Conservation (phyloP, 2,797 vertebrate species). For the Megaceryle alcyon region DNA sequence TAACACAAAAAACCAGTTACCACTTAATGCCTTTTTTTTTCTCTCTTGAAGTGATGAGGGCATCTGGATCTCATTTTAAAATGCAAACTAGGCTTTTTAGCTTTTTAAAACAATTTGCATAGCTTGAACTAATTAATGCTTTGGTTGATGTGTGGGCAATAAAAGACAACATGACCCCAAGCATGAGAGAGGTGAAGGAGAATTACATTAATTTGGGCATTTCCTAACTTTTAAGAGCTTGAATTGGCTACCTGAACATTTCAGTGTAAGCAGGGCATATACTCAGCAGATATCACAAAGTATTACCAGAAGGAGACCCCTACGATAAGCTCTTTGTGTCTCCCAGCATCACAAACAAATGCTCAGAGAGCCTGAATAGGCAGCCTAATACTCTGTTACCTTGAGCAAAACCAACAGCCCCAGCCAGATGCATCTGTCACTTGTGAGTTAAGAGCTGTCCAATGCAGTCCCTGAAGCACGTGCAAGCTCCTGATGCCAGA, state of each 20-base stretch:
- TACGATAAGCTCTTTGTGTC: not conserved
- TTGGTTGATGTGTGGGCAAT: constrained; percentile 52
- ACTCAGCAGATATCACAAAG: not conserved
- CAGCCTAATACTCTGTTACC: not conserved
- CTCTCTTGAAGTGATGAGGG: constrained; percentile 46
- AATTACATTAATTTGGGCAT: constrained; percentile 8
- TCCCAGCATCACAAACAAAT: not conserved
- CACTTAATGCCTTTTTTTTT: constrained; percentile 50
- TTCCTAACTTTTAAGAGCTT: constrained; percentile 8
- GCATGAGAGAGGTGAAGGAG: constrained; percentile 35
- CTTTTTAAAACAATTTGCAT: constrained; percentile 62
- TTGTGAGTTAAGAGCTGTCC: not conserved
- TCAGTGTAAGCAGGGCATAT: not conserved
- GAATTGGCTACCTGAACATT: not conserved
- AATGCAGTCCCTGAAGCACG: not conserved
- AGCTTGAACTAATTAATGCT: constrained; percentile 69
- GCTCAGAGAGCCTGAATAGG: not conserved
- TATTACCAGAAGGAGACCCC: not conserved
- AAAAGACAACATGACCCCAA: constrained; percentile 46
- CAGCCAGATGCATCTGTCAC: not conserved
- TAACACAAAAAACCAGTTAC: constrained; percentile 53
- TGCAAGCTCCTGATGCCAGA: not conserved
- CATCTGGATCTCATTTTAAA: constrained; percentile 60
- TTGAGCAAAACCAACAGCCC: not conserved
- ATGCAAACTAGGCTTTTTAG: constrained; percentile 50